Conservation (phyloP, 2,888 invertebrate genomes). For the Eudemis profundana region DNA sequence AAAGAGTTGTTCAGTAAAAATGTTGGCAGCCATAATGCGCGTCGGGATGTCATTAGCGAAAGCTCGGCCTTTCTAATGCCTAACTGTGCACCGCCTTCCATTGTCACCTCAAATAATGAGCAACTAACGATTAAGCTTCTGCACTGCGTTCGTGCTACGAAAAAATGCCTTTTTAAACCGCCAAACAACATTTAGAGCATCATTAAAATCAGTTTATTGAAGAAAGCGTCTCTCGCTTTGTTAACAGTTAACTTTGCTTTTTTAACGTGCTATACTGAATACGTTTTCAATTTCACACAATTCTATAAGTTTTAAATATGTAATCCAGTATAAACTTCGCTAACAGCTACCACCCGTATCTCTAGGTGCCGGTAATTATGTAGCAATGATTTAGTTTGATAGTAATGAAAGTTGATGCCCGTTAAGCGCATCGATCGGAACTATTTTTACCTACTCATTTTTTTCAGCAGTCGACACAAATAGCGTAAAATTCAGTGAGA, state of each 20-base stretch:
- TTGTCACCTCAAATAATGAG: slow-evolving; percentile 79
- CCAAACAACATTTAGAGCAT: slow-evolving; percentile 53
- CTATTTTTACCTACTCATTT: slow-evolving; percentile 35
- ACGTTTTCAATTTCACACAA: slow-evolving; percentile 14
- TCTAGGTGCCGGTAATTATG: slow-evolving; percentile 15
- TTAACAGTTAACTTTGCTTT: slow-evolving; percentile 33
- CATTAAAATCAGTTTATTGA: slow-evolving; percentile 50
- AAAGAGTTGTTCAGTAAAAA: slow-evolving; percentile 78
- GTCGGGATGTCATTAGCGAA: slow-evolving; percentile 81
- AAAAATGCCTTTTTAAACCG: slow-evolving; percentile 55
- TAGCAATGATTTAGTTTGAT: slow-evolving; percentile 33
- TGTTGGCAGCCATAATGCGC: slow-evolving; percentile 64
- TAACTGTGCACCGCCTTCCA: slow-evolving; percentile 78
- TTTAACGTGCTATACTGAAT: slow-evolving; percentile 16
- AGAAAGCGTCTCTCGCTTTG: slow-evolving; percentile 38
- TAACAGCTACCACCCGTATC: slow-evolving; percentile 12
- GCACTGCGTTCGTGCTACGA: slow-evolving; percentile 54
- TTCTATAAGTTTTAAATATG: background rate
- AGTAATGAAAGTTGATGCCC: slow-evolving; percentile 38
- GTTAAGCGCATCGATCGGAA: slow-evolving; percentile 16
- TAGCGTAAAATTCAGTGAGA: slow-evolving; percentile 52
- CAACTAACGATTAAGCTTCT: slow-evolving; percentile 77
- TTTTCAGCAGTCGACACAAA: slow-evolving; percentile 50
- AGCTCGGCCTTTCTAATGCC: slow-evolving; percentile 81
- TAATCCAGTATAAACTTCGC: background rate